Evolutionary conservation across 92 coral and sea anemone species (phyloP), one percentile per base, ranked within the genome.

Genomic region (Siderastrea radians): DNA sequence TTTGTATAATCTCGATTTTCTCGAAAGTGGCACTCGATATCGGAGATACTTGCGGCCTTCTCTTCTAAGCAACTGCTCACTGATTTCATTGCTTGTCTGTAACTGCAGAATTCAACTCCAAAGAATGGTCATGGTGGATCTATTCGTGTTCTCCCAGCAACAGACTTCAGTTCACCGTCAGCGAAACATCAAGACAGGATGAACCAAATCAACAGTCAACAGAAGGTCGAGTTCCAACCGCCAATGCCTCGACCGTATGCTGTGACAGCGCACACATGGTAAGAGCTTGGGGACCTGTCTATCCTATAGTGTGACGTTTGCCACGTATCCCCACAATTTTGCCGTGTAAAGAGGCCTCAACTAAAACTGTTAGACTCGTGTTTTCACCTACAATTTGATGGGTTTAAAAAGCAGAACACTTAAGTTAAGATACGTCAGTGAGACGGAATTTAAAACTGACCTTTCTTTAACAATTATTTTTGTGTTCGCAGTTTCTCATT

Each of bases 181-280:
- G 94, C 91, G 53, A 92, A 93, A 70, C 90, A 96, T 80, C 94
- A 96, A 44, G 95, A 96, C 90, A 85, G 96, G 63, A 68, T 98
- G 44, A 85, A 72, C 87, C 89, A 93, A 67, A 77, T 98, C 2
- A 89, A 86, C 77, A 74, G 95, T 61, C 98, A 98, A 55, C 99
- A 98, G 75, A 87, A 90, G 60, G 95, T 98, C 0, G 94, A 93
- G 49, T 98, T 98, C 58, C 62, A 84, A 13, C 98, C 98, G 0
- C 98, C 98, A 1, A 95, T 95, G 88, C 99, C 99, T 3, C 93
- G 96, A 45, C 98, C 99, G 6, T 95, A 94, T 83, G 7, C 78
- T 3, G 90, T 87, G 17, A 62, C 92, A 43, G 75, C 96, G 26
- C 84, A 72, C 70, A 87, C 86, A 12, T 91, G 89, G 94, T 91